A percentile compares a stretch with the other conserved stretches of the same genome.
Conservation (phyloP, 2,797 vertebrate genomes). For the Kryptopterus vitreolus region DNA sequence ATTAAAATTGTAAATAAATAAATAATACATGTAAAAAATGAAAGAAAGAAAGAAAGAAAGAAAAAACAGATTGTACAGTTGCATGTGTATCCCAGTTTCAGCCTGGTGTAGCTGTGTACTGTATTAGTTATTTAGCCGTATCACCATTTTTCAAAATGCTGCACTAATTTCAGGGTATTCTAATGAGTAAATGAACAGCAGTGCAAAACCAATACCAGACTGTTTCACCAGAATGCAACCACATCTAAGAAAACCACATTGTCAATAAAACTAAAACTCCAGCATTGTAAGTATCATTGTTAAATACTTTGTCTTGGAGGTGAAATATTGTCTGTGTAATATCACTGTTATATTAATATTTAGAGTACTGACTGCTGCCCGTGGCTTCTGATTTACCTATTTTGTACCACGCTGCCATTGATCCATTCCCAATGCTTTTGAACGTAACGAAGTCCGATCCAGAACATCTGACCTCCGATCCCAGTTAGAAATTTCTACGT, state of each 20-base stretch:
- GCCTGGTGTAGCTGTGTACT: background rate
- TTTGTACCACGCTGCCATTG: constrained; percentile 45
- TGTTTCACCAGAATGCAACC: background rate
- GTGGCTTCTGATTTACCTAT: constrained; percentile 56
- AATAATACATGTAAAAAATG: too few species aligned
- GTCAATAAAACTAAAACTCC: too few species aligned
- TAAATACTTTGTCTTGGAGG: background rate
- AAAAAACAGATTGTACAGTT: background rate
- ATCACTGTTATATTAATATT: background rate
- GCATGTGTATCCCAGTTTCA: background rate
- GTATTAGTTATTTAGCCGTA: background rate
- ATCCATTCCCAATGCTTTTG: constrained; percentile 65
- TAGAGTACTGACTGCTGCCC: background rate
- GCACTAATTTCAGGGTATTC: background rate
- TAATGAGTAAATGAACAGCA: background rate
- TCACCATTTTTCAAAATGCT: background rate
- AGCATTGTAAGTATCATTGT: background rate
- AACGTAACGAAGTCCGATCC: constrained; percentile 67
- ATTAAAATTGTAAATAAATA: too few species aligned
- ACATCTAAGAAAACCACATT: background rate
- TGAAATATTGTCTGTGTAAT: background rate
- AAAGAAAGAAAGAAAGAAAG: too few species aligned
- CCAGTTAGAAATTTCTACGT: constrained; percentile 63
- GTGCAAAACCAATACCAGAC: background rate
- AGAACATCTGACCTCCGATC: constrained; percentile 59